Evolutionary conservation across 2,888 invertebrate species (phyloP), one percentile per base, ranked within the genome.

Genomic region (Clepsis dumicolana): DNA sequence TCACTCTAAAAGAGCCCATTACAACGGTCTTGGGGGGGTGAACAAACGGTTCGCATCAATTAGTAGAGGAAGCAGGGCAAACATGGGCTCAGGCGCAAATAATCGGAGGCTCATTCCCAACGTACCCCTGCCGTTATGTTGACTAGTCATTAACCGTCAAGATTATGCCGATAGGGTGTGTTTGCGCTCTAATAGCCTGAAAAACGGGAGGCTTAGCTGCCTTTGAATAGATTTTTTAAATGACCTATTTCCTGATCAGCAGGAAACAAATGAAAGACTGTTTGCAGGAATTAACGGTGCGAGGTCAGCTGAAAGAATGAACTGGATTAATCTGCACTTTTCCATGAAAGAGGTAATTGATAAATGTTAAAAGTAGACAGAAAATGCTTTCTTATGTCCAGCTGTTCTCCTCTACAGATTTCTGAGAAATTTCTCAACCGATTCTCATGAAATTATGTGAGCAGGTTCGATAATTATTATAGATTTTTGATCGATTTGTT

Each of bases 1-100:
- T 74, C 73, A 73, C 73, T 71, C 71, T 27, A 63, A 72, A 71
- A 71, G 70, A 71, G 69, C 63, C 73, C 70, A 72, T 73, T 73
- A 72, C 64, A 71, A 61, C 57, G 70, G 71, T 68, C 68, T 71
- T 71, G 65, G 71, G 57, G 56, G 57, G 59, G 59, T 16, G 18
- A 41, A 63, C 63, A 67, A 71, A 71, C 71, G 60, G 65, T 65
- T 63, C 62, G 67, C 74, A 74, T 73, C 74, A 74, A 74, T 74
- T 74, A 74, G 74, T 67, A 68, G 69, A 66, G 65, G 61, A 70
- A 64, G 66, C 67, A 14, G 64, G 57, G 65, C 48, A 73, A 73
- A 72, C 73, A 69, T 59, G 64, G 71, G 69, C 70, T 73, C 69
- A 70, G 71, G 64, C 59, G 70, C 65, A 70, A 67, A 72, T 68